phyloP scores from a whole-genome alignment of 2,797 vertebrate species.

The Notoglanidium macrostoma region DNA sequence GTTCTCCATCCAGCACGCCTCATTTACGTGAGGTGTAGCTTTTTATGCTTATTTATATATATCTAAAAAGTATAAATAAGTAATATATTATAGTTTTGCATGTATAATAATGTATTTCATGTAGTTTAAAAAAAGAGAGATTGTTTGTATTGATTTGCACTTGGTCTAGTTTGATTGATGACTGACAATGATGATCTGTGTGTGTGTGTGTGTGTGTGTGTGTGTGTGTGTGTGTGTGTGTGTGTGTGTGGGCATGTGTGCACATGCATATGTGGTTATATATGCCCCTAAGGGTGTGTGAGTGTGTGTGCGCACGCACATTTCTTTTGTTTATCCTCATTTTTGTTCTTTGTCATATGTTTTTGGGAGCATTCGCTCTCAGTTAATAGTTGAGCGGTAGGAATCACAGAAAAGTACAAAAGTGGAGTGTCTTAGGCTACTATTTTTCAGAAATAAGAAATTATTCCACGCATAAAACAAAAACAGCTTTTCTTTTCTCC shows the following conservation, averaged over 20 bases:
- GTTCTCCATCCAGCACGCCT: conserved; percentile 25
- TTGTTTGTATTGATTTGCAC: conserved; percentile 70
- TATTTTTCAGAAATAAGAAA: neutral
- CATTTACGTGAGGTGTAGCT: conserved; percentile 30
- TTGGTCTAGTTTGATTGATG: conserved; percentile 51
- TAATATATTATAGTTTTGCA: conserved; percentile 48
- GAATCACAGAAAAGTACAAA: neutral
- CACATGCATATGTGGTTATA: neutral
- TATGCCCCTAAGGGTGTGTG: conserved; percentile 14
- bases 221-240: no score
- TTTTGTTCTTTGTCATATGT: conserved; percentile 10
- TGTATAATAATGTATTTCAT: conserved; percentile 61
- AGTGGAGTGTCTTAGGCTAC: neutral
- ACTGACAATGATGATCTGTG: conserved; percentile 42
- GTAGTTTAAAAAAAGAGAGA: conserved; percentile 55
- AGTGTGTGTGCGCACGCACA: conserved; percentile 15
- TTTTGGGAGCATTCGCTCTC: neutral
- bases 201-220: no score
- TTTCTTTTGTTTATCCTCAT: conserved; percentile 9
- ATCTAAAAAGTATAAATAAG: conserved; percentile 58
- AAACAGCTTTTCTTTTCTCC: neutral
- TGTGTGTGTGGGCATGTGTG: conserved; percentile 24
- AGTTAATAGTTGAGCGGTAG: neutral
- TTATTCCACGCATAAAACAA: neutral
- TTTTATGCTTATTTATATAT: conserved; percentile 27